These are phyloP conservation scores for Cephus pygmeus DNA, from an alignment of 2,888 invertebrate genomes.

Conservation along the genomic window DNA sequence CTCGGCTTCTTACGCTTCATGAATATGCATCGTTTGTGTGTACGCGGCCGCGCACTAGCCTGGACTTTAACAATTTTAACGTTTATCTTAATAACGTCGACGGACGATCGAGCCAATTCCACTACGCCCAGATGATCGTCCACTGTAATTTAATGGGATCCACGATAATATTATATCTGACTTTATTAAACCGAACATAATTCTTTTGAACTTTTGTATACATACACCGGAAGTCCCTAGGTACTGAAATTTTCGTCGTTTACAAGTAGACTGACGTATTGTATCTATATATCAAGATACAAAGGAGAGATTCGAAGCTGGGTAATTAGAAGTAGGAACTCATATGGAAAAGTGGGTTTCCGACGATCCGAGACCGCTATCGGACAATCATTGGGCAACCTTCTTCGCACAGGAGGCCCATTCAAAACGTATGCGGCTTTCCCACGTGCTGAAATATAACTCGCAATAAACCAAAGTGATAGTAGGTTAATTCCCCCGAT, in stretches of 20 bases:
- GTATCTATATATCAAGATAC: background rate
- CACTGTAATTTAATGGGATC: background rate
- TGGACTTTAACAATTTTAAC: background rate
- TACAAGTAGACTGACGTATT: background rate
- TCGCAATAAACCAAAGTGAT: conserved; percentile 63
- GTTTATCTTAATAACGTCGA: conserved; percentile 6
- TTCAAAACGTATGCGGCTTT: conserved; percentile 54
- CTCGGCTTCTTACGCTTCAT: conserved; percentile 50
- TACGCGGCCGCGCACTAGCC: background rate
- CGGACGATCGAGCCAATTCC: conserved; percentile 4
- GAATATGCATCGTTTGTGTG: conserved; percentile 47
- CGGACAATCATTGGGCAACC: conserved; percentile 63
- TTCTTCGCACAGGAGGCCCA: conserved; percentile 56
- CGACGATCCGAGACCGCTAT: conserved; percentile 58
- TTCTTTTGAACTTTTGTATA: background rate
- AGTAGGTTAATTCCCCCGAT: conserved; percentile 62
- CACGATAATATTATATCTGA: background rate
- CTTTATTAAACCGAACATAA: background rate
- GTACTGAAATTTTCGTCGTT: background rate
- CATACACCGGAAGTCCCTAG: background rate
- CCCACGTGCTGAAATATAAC: conserved; percentile 63
- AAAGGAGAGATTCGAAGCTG: conserved; percentile 4
- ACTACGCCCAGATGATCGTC: background rate
- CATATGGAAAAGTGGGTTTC: conserved; percentile 62
- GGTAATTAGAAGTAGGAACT: conserved; percentile 39